Conservation (phyloP, 1,140 invertebrate species). For the Gryllus bimaculatus region DNA sequence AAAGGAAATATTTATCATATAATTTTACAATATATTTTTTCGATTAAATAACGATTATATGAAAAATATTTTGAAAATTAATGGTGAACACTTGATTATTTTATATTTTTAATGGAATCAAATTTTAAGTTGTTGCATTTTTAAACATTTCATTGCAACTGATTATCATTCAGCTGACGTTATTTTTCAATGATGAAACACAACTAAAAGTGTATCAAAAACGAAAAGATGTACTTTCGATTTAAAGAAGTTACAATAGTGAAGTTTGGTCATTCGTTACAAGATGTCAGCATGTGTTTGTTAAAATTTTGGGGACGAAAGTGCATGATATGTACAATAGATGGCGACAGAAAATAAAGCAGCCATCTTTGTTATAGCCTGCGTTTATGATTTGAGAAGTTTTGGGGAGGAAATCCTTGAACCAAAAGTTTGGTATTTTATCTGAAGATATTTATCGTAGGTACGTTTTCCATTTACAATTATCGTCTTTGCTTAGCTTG, state of each 20-base stretch:
- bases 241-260: neutral
- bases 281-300: neutral
- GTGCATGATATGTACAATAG: constrained; percentile 12
- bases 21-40: too few species aligned
- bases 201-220: too few species aligned
- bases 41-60: too few species aligned
- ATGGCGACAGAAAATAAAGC: constrained; percentile 15
- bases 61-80: too few species aligned
- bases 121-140: too few species aligned
- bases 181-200: too few species aligned
- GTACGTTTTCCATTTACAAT: neutral
- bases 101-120: too few species aligned
- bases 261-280: neutral
- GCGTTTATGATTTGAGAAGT: constrained; percentile 16
- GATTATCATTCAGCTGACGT: too few species aligned
- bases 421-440: neutral
- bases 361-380: constrained; percentile 17
- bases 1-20: too few species aligned
- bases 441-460: neutral
- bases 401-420: constrained; percentile 12
- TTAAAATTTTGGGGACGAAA: neutral
- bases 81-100: too few species aligned
- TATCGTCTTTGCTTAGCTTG: neutral
- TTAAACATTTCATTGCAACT: too few species aligned
- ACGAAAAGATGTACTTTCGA: too few species aligned